Percentiles rank a stretch among this genome's conserved stretches.
Conservation (phyloP, 2,113 vertebrate genomes). For the Scopus umbretta region DNA sequence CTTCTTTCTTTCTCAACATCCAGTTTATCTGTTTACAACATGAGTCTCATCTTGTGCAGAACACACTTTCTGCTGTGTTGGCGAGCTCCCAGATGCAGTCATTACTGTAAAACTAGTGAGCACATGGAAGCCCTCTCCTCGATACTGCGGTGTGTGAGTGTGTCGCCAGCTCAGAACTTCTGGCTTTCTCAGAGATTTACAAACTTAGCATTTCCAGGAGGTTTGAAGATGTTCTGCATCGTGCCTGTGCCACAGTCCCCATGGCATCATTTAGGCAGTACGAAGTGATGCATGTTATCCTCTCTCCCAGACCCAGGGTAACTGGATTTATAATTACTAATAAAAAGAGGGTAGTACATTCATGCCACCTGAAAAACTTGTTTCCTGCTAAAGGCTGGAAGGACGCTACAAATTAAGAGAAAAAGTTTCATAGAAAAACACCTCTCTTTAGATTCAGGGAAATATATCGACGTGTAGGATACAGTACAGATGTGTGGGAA, state of each 20-base stretch:
- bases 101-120: not conserved
- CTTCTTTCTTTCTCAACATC: not conserved
- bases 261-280: not conserved
- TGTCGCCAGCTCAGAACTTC: not conserved
- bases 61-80: not conserved
- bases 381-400: not conserved
- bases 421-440: not conserved
- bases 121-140: not conserved
- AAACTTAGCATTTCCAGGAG: not conserved
- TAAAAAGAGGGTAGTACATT: not conserved
- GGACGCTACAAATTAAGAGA: not conserved
- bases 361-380: not conserved
- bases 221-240: not conserved
- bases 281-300: not conserved
- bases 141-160: not conserved
- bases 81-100: not conserved
- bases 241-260: not conserved
- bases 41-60: not conserved
- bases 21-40: not conserved
- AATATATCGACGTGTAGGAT: not conserved
- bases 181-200: not conserved
- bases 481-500: not conserved
- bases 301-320: not conserved
- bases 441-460: not conserved
- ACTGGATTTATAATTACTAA: not conserved